These are phyloP conservation scores for Channa argus DNA, from an alignment of 2,113 vertebrate species.

Conservation along the genomic window DNA sequence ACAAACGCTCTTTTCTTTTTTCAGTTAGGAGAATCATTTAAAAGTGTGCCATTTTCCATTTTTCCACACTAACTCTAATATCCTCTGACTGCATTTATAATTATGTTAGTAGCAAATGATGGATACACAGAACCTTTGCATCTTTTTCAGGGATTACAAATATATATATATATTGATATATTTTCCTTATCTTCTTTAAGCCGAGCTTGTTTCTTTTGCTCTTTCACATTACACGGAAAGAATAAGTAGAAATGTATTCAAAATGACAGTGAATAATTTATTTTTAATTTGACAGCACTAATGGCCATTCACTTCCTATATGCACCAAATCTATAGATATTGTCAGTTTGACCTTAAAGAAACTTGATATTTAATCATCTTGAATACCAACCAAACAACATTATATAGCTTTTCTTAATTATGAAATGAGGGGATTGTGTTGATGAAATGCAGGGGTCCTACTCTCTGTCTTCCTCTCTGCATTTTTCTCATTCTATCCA, in stretches of 20 bases:
- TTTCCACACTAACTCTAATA: too few species aligned
- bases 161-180: not conserved
- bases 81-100: too few species aligned
- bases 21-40: too few species aligned
- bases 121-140: not conserved
- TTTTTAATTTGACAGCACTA: slow-evolving; percentile 15
- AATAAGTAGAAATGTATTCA: not conserved
- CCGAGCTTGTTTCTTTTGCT: not conserved
- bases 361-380: slow-evolving; percentile 74
- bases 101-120: too few species aligned
- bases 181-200: not conserved
- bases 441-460: slow-evolving; percentile 74
- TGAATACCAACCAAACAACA: slow-evolving; percentile 73
- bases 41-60: too few species aligned
- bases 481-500: slow-evolving; percentile 57
- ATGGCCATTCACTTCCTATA: slow-evolving; percentile 14
- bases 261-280: too few species aligned
- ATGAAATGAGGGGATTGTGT: slow-evolving; percentile 70
- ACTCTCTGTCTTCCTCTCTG: slow-evolving; percentile 2
- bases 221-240: not conserved
- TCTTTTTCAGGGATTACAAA: not conserved
- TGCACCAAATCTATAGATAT: slow-evolving; percentile 45
- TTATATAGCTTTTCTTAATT: slow-evolving; percentile 72
- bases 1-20: too few species aligned
- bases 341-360: slow-evolving; percentile 76